Percentiles rank a stretch among this genome's conserved stretches.
Conservation (phyloP, 1,140 invertebrate genomes). For the Polyergus mexicanus region DNA sequence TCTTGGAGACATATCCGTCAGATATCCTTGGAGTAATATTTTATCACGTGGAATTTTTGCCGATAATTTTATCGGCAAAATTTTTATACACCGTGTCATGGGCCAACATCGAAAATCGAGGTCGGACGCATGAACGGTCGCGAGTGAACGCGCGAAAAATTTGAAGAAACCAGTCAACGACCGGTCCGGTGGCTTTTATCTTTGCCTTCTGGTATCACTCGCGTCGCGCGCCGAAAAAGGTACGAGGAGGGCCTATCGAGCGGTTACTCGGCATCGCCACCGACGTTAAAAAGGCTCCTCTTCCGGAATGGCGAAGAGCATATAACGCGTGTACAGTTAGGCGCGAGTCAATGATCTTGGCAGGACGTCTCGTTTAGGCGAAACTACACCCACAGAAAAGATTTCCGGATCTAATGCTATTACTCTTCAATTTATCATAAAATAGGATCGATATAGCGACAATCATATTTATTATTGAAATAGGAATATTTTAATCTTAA, state of each 20-base stretch:
- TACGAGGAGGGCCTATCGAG: neutral
- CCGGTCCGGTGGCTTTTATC: slow-evolving; percentile 51
- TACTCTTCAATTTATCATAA: no score
- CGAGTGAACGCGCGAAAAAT: slow-evolving; percentile 65
- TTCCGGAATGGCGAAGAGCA: slow-evolving; percentile 58
- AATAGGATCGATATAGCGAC: no score
- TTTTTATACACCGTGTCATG: neutral
- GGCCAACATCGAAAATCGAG: slow-evolving; percentile 63
- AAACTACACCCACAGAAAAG: no score
- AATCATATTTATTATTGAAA: no score
- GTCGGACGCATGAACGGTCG: slow-evolving; percentile 50
- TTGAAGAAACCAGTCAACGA: slow-evolving; percentile 68
- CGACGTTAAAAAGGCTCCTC: slow-evolving; percentile 39
- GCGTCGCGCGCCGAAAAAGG: neutral
- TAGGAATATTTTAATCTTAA: no score
- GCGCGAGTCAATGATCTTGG: slow-evolving; percentile 77
- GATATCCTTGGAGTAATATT: neutral
- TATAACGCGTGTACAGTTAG: slow-evolving; percentile 74
- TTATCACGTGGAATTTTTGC: neutral
- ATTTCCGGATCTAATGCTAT: no score
- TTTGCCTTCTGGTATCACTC: slow-evolving; percentile 19
- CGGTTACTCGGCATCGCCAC: slow-evolving; percentile 13
- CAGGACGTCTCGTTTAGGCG: slow-evolving; percentile 74
- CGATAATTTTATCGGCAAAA: neutral
- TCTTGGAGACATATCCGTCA: no score